Conservation (phyloP, 2,888 invertebrate species). For the Drosophila nr. fundita region DNA sequence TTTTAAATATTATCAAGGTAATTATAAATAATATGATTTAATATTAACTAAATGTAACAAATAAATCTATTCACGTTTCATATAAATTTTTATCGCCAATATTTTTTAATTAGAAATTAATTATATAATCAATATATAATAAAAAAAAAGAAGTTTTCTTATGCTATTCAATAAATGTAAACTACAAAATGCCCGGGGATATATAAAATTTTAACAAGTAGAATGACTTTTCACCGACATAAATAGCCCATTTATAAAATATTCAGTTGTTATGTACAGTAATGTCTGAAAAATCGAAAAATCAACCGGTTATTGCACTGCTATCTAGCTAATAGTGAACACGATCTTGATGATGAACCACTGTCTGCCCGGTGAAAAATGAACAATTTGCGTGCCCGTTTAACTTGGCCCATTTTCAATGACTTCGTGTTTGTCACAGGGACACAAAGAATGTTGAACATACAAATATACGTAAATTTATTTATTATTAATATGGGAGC, state of each 20-base stretch:
- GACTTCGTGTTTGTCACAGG: slow-evolving; percentile 19
- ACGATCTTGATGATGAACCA: slow-evolving; percentile 6
- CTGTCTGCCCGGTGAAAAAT: slow-evolving; percentile 52
- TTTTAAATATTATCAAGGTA: neutral
- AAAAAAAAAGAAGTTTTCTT: neutral
- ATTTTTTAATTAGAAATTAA: neutral
- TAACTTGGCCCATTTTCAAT: slow-evolving; percentile 38
- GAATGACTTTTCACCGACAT: neutral
- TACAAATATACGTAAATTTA: neutral
- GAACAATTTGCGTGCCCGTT: slow-evolving; percentile 56
- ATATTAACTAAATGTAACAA: neutral
- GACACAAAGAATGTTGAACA: slow-evolving; percentile 16
- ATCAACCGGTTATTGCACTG: slow-evolving; percentile 7
- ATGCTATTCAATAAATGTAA: neutral
- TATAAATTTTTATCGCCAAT: neutral
- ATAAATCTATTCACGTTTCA: neutral
- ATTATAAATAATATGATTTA: neutral
- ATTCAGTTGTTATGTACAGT: neutral
- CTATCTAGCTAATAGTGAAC: slow-evolving; percentile 1
- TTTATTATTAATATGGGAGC: slow-evolving; percentile 56
- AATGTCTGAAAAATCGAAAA: neutral
- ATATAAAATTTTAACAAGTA: neutral
- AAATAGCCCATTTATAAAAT: neutral
- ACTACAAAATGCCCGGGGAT: neutral
- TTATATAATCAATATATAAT: neutral